These are phyloP conservation scores for Chrysodeixis includens DNA, from an alignment of 2,888 invertebrate genomes.

Conservation along the genomic window DNA sequence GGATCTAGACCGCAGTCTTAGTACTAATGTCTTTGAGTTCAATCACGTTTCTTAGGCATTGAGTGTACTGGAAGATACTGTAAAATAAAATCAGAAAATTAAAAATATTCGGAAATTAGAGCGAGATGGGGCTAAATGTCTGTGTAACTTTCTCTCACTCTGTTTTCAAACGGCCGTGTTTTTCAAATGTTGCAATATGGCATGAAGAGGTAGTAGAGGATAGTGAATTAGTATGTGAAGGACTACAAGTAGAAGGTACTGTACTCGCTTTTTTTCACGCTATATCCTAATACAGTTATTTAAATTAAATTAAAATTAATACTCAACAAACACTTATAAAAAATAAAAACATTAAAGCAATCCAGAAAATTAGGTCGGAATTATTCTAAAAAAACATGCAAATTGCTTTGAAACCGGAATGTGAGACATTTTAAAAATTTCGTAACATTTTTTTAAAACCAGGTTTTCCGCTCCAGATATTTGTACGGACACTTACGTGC, in stretches of 20 bases:
- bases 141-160: background rate
- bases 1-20: background rate
- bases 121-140: background rate
- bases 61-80: background rate
- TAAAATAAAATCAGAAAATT: background rate
- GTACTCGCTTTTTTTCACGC: background rate
- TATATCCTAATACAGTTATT: too few species aligned
- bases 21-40: background rate
- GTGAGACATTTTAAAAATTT: background rate
- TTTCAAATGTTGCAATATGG: background rate
- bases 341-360: too few species aligned
- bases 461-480: conserved; percentile 47
- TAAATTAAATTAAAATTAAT: too few species aligned
- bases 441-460: conserved; percentile 10
- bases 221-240: too few species aligned
- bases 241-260: too few species aligned
- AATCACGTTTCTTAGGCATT: background rate
- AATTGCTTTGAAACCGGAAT: background rate
- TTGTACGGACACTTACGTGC: conserved; percentile 42
- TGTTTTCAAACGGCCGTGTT: background rate
- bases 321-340: too few species aligned
- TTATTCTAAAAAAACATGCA: background rate
- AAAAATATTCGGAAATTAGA: background rate
- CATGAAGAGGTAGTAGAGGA: background rate
- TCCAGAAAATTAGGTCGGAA: too few species aligned